Evolutionary conservation across 2,113 vertebrate species (phyloP), one percentile per base, ranked within the genome.

Genomic region (Burhinus oedicnemus): DNA sequence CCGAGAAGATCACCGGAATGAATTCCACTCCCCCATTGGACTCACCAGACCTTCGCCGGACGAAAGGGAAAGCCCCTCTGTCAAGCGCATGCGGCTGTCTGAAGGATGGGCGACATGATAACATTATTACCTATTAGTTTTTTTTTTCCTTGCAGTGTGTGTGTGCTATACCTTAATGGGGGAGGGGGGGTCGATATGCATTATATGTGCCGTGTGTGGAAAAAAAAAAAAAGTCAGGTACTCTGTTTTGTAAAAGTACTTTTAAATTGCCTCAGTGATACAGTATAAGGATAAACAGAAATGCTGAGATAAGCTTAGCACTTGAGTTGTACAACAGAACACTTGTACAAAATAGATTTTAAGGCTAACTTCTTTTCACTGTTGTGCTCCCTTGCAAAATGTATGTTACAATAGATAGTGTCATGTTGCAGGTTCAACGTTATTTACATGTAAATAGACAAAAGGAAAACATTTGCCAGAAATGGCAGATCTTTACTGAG

Each of bases 361-460:
- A 99, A 99, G 98, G 98, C 98, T 99, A 98, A 98, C 98, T 99
- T 98, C 98, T 98, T 99, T 99, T 99, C 98, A 99, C 99, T 99
- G 98, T 99, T 99, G 99, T 99, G 99, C 98, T 99, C 99, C 99
- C 99, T 99, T 99, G 99, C 99, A 99, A 99, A 99, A 99, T 99
- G 99, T 99, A 99, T 99, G 99, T 99, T 99, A 99, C 99, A 98
- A 99, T 99, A 99, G 99, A 99, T 99, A 99, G 99, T 99, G 99
- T 99, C 99, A 99, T 99, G 99, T 99, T 99, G 99, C 99, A 99
- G 99, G 99, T 99, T 99, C 99, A 99, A 99, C 99, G 99, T 99
- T 98, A 99, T 99, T 99, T 99, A 99, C 98, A 98, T 99, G 99
- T 99, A 99, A 99, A 99, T 99, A 99, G 98, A 98, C 93, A 98